Evolutionary conservation across 2,888 invertebrate species (phyloP), one percentile per base, ranked within the genome.

Genomic region (Cataglyphis livida): DNA sequence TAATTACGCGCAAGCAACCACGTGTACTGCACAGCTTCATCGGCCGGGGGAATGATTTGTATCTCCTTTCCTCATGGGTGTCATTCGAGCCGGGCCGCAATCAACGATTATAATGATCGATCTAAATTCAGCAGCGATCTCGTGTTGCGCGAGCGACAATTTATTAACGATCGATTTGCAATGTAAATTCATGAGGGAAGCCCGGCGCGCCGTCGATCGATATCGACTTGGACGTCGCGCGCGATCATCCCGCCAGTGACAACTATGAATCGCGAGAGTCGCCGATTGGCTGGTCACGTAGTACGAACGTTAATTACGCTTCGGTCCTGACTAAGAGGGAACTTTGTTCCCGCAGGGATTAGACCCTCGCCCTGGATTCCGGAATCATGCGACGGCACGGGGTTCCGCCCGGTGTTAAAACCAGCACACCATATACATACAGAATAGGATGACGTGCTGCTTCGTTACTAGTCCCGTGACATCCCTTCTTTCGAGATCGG

Each of bases 251-350:
- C 51, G 74, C 79, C 85, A 25, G 74, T 75, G 83, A 82, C 83
- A 76, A 59, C 81, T 89, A 83, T 84, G 89, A 88, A 82, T 88
- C 84, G 85, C 48, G 89, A 82, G 85, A 88, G 83, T 79, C 83
- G 61, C 87, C 88, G 88, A 89, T 89, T 87, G 86, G 85, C 84
- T 82, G 84, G 84, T 90, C 89, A 86, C 89, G 90, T 90, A 86
- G 65, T 74, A 85, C 87, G 87, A 84, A 87, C 89, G 88, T 90
- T 90, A 90, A 90, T 90, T 90, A 90, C 90, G 90, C 83, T 85
- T 85, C 89, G 89, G 89, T 87, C 79, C 82, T 61, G 87, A 78
- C 89, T 90, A 89, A 90, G 90, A 89, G 90, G 78, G 86, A 90
- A 87, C 86, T 87, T 85, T 83, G 87, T 89, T 83, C 90, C 83